These are phyloP conservation scores for Salticus scenicus DNA, from an alignment of 2,888 invertebrate genomes.

Conservation along the genomic window DNA sequence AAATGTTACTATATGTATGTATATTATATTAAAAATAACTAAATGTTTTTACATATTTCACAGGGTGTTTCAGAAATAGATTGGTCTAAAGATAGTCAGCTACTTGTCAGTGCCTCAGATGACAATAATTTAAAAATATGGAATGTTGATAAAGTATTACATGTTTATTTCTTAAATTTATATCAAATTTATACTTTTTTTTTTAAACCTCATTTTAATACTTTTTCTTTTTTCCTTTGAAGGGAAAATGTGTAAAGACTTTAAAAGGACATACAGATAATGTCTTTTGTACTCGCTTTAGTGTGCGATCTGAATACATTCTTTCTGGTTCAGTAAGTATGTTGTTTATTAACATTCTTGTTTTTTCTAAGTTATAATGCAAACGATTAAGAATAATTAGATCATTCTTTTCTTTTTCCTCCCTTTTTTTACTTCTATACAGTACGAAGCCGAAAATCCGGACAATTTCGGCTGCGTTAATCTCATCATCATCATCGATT, in stretches of 20 bases:
- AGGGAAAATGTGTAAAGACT: slow-evolving; percentile 97
- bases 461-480: no score
- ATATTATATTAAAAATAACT: no score
- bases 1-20: no score
- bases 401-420: no score
- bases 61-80: slow-evolving; percentile 97
- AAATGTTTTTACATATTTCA: not conserved
- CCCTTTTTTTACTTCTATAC: no score
- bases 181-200: not conserved
- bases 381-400: no score
- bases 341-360: no score
- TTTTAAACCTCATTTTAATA: not conserved
- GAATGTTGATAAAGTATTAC: slow-evolving; percentile 88
- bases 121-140: slow-evolving; percentile 97
- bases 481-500: no score
- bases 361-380: no score
- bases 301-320: slow-evolving; percentile 98
- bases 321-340: slow-evolving; percentile 94
- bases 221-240: not conserved
- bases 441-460: no score
- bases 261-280: slow-evolving; percentile 99
- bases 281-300: slow-evolving; percentile 99
- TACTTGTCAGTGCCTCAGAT: slow-evolving; percentile 94
- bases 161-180: not conserved
- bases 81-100: slow-evolving; percentile 97